These are phyloP conservation scores for Chelon labrosus DNA, from an alignment of 2,797 vertebrate species.

Conservation along the genomic window DNA sequence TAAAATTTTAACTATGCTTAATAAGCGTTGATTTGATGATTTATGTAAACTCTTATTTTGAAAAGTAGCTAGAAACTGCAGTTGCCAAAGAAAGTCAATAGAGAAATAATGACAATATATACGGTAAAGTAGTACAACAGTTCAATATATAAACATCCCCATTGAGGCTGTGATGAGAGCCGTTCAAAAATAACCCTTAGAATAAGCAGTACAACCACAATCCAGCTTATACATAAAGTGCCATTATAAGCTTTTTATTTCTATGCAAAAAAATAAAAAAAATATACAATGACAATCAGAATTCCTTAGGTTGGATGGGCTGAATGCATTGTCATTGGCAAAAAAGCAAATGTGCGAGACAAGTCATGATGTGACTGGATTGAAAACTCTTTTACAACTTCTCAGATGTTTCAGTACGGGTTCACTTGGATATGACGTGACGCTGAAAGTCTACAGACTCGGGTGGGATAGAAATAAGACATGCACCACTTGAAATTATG, in stretches of 20 bases:
- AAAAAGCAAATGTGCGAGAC: slow-evolving; percentile 60
- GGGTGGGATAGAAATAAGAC: slow-evolving; percentile 25
- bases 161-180: background rate
- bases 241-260: slow-evolving; percentile 84
- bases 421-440: slow-evolving; percentile 32
- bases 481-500: slow-evolving; percentile 37
- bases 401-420: slow-evolving; percentile 16
- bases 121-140: background rate
- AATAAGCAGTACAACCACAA: slow-evolving; percentile 44
- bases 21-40: too few species aligned
- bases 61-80: background rate
- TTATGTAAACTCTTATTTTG: background rate
- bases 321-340: slow-evolving; percentile 83
- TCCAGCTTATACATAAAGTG: slow-evolving; percentile 76
- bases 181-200: background rate
- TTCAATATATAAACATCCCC: background rate
- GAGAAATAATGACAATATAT: background rate
- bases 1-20: background rate
- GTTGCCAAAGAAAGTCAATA: background rate
- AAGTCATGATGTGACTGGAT: slow-evolving; percentile 26
- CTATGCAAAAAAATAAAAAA: slow-evolving; percentile 66
- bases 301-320: slow-evolving; percentile 55
- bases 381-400: slow-evolving; percentile 21
- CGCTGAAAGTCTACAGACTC: slow-evolving; percentile 16
- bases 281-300: slow-evolving; percentile 75